Evolutionary conservation across 53 echinoderm and acorn worm genomes (phyloP).

Genomic region (Henricia sp.): DNA sequence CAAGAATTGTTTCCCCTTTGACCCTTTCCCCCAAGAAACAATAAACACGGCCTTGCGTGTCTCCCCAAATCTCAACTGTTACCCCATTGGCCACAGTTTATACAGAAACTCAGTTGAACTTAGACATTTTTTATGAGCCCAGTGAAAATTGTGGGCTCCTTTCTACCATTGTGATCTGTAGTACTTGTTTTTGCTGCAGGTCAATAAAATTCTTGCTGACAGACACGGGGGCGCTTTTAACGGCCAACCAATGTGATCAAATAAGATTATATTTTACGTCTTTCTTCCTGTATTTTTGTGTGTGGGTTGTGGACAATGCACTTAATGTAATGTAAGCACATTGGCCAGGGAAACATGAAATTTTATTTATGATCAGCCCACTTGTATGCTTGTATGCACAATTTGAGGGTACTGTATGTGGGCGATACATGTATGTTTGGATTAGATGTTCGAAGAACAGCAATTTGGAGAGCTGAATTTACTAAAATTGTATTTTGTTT

Average conservation of each 20-base stretch:
- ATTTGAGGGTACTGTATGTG: no score
- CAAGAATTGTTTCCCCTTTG: constrained; percentile 15
- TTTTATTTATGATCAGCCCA: no score
- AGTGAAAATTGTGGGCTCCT: neutral
- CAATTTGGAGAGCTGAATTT: no score
- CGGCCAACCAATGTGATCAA: neutral
- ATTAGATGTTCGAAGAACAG: no score
- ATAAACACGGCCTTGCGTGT: constrained; percentile 20
- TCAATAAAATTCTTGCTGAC: constrained; percentile 21
- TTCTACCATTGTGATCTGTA: constrained; percentile 10
- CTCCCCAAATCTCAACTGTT: neutral
- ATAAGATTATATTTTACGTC: no score
- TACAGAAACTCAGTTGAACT: neutral
- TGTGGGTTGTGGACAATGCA: no score
- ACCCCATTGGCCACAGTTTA: neutral
- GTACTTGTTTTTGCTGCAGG: constrained; percentile 17
- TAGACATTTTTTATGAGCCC: constrained; percentile 2
- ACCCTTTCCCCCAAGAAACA: constrained; percentile 32
- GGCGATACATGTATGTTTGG: no score
- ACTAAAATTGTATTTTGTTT: no score
- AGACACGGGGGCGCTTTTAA: constrained; percentile 4
- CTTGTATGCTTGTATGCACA: no score
- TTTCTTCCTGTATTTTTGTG: no score
- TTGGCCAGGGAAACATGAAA: no score
- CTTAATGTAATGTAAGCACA: no score